A percentile compares a stretch with the other conserved stretches of the same genome.
Conservation (phyloP, 2,797 vertebrate species). For the Apogon hyalosoma region DNA sequence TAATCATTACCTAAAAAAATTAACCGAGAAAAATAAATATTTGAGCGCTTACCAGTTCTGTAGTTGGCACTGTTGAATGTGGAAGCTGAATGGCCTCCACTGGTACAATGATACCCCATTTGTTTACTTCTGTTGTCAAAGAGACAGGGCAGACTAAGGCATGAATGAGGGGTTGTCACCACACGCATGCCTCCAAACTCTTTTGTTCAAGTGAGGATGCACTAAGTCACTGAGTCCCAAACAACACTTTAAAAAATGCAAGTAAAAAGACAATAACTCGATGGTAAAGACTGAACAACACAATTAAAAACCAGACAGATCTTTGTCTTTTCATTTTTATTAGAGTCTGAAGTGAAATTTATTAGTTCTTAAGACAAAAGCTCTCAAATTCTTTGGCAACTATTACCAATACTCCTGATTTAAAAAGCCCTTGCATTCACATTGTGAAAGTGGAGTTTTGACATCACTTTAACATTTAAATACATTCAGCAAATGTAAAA, state of each 20-base stretch:
- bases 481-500: constrained; percentile 73
- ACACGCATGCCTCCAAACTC: constrained; percentile 19
- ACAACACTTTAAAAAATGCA: neutral
- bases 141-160: constrained; percentile 39
- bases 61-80: constrained; percentile 49
- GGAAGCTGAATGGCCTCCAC: constrained; percentile 41
- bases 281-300: neutral
- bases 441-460: constrained; percentile 53
- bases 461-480: constrained; percentile 59
- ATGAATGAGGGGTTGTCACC: constrained; percentile 36
- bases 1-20: too few species aligned
- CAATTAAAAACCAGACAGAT: neutral
- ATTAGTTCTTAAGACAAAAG: constrained; percentile 36
- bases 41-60: constrained; percentile 61
- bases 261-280: neutral
- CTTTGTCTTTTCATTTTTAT: constrained; percentile 37
- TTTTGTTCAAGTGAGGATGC: constrained; percentile 8
- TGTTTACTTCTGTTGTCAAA: constrained; percentile 71
- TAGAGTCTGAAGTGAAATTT: constrained; percentile 31
- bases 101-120: constrained; percentile 42
- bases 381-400: constrained; percentile 66
- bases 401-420: constrained; percentile 30
- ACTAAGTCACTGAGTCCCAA: neutral
- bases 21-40: neutral
- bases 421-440: constrained; percentile 71